Evolutionary conservation across 2,888 invertebrate species (phyloP).

Genomic region (Machimus rusticus): DNA sequence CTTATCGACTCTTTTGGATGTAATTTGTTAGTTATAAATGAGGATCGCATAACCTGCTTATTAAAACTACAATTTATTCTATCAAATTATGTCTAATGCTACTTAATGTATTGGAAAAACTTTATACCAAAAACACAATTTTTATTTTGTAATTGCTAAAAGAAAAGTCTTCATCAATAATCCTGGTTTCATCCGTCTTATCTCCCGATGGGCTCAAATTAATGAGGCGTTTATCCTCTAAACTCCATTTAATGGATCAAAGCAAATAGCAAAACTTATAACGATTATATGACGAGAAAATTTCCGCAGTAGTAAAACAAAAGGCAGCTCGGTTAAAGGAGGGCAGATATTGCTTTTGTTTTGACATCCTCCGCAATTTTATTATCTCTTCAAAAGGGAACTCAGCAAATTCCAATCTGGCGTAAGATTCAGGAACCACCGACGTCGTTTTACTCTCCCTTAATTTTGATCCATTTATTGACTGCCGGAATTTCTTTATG

Average conservation of each 20-base stretch:
- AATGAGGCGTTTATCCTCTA: not conserved
- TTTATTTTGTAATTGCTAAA: not conserved
- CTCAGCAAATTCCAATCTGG: not conserved
- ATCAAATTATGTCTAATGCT: not conserved
- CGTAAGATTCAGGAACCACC: not conserved
- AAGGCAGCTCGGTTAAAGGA: not conserved
- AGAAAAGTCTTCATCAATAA: not conserved
- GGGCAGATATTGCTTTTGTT: not conserved
- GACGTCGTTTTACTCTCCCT: not conserved
- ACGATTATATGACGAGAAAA: not conserved
- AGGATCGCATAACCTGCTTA: not conserved
- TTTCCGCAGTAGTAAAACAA: not conserved
- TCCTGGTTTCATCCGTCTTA: not conserved
- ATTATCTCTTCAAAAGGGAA: not conserved
- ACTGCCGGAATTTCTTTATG: not conserved
- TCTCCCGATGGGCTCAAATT: not conserved
- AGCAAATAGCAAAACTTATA: not conserved
- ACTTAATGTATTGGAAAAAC: not conserved
- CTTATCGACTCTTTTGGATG: not conserved
- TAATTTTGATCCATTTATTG: not conserved
- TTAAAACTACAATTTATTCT: not conserved
- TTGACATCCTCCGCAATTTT: slow-evolving; percentile 8
- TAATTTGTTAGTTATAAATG: not conserved
- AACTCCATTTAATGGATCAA: not conserved
- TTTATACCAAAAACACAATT: not conserved